Evolutionary conservation across 1,140 invertebrate species (phyloP).

Genomic region (Pogonognathellus flavescens): DNA sequence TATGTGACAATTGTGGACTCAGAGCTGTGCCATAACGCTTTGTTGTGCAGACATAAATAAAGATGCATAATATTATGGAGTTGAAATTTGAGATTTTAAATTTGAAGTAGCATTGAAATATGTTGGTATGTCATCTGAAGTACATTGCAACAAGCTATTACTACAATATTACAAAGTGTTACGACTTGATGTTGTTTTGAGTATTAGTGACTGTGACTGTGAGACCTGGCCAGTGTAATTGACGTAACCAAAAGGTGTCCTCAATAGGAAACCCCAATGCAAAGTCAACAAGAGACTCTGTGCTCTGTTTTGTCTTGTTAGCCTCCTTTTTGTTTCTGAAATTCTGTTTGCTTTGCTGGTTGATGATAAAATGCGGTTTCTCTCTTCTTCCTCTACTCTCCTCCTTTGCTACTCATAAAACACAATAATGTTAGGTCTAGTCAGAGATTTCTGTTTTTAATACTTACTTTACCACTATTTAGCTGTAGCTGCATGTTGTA

Average conservation of each 20-base stretch:
- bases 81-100: not conserved
- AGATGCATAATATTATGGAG: not conserved
- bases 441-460: too few species aligned
- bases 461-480: too few species aligned
- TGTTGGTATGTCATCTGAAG: not conserved
- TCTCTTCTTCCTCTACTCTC: too few species aligned
- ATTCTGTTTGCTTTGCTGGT: not conserved
- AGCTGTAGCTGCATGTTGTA: too few species aligned
- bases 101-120: not conserved
- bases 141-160: not conserved
- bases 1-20: too few species aligned
- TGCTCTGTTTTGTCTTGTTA: constrained; percentile 39
- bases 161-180: not conserved
- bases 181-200: not conserved
- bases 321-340: constrained; percentile 5
- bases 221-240: not conserved
- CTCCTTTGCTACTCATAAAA: too few species aligned
- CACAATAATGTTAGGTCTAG: too few species aligned
- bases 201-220: not conserved
- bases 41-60: too few species aligned
- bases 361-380: too few species aligned
- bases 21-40: too few species aligned
- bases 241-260: constrained; percentile 1
- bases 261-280: not conserved
- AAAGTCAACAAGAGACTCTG: not conserved